A percentile compares a stretch with the other conserved stretches of the same genome.
These are phyloP conservation scores for Drosophila subquinaria DNA, from an alignment of 2,888 invertebrate species.

Conservation along the genomic window DNA sequence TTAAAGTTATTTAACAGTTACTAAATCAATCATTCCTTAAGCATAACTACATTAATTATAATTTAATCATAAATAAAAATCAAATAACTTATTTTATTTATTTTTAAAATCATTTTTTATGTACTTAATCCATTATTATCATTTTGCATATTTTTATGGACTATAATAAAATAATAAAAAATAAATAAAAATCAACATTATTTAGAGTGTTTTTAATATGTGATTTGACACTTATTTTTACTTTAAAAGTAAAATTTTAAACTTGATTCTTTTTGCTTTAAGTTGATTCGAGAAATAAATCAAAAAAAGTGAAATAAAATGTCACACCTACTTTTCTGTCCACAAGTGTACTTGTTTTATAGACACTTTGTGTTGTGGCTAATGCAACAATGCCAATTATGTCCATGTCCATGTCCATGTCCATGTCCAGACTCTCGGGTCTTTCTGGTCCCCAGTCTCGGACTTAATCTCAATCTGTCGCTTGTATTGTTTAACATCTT, in stretches of 20 bases:
- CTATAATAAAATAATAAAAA: neutral
- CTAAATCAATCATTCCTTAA: too few relatives aligned
- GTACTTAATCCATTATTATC: too few relatives aligned
- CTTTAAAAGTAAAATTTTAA: too few relatives aligned
- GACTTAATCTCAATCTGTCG: constrained; percentile 56
- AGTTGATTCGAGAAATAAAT: neutral
- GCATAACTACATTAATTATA: too few relatives aligned
- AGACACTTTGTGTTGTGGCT: constrained; percentile 7
- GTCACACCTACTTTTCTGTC: neutral
- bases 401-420: constrained; percentile 66
- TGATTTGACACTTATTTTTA: too few relatives aligned
- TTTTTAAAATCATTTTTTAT: too few relatives aligned
- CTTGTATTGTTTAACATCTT: constrained; percentile 27
- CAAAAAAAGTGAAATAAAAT: neutral
- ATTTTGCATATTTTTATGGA: too few relatives aligned
- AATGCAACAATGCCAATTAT: constrained; percentile 75
- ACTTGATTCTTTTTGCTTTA: neutral
- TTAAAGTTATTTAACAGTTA: neutral
- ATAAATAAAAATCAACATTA: neutral
- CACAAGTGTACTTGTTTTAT: neutral
- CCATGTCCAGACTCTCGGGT: constrained; percentile 45
- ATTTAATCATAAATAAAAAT: neutral
- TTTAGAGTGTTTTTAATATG: neutral
- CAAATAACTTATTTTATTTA: neutral
- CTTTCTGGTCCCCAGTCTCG: constrained; percentile 25